Percentiles rank a stretch among this genome's conserved stretches.
Evolutionary conservation across 2,113 vertebrate species (phyloP).

Genomic region (Arizona elegans): DNA sequence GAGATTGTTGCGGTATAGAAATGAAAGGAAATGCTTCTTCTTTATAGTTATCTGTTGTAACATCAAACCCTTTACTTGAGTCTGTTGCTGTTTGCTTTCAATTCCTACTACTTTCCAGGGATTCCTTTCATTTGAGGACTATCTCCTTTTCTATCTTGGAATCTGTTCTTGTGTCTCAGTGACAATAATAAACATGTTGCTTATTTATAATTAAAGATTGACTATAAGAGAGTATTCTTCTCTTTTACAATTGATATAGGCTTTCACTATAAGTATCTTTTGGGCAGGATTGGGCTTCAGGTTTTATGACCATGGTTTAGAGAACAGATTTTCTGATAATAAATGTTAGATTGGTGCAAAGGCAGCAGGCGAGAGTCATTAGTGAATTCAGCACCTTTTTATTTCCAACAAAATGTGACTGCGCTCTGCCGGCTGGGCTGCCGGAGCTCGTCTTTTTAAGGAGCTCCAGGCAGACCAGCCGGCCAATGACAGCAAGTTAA

Average conservation of each 20-base stretch:
- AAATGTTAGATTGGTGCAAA: no score
- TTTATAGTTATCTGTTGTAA: constrained; percentile 47
- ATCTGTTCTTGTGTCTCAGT: background rate
- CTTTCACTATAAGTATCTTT: background rate
- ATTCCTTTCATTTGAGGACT: constrained; percentile 14
- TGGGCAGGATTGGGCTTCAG: background rate
- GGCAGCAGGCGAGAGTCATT: no score
- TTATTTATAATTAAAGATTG: background rate
- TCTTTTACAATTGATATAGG: background rate
- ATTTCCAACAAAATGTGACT: no score
- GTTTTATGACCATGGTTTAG: background rate
- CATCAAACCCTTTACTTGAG: constrained; percentile 1
- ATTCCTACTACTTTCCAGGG: constrained; percentile 6
- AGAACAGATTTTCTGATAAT: background rate
- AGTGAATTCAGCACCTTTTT: no score
- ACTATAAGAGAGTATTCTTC: background rate
- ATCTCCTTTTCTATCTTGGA: background rate
- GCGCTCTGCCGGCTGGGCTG: no score
- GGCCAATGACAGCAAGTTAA: no score
- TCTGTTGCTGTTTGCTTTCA: background rate
- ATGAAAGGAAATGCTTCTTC: constrained; percentile 7
- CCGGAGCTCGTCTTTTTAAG: no score
- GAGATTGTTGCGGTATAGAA: constrained; percentile 38
- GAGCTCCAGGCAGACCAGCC: no score
- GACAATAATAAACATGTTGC: background rate